Percentiles rank a stretch among this genome's conserved stretches.
phyloP scores from a whole-genome alignment of 2,797 vertebrate genomes.

The Crocidura indochinensis region DNA sequence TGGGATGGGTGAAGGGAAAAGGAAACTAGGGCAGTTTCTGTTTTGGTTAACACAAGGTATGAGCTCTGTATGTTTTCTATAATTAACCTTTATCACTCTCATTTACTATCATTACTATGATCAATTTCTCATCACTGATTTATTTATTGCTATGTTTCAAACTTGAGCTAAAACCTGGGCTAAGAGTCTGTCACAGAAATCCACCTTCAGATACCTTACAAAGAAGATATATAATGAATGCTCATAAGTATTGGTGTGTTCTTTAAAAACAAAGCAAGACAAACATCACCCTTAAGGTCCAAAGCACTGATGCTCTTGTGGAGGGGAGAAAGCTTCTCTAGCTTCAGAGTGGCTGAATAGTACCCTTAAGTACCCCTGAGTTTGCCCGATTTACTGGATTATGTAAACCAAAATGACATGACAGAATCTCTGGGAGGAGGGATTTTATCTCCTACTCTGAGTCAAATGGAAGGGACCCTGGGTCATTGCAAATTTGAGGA shows the following conservation, averaged over 20 bases:
- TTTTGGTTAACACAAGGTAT: no score
- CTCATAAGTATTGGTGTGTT: neutral
- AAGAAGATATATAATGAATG: neutral
- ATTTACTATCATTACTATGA: neutral
- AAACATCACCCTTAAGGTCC: neutral
- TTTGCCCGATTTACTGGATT: neutral
- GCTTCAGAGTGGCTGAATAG: neutral
- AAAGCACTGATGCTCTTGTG: neutral
- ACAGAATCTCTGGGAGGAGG: neutral
- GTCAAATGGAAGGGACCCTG: neutral
- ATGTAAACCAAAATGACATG: neutral
- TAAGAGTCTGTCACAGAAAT: neutral
- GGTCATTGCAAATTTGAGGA: neutral
- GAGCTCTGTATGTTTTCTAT: no score
- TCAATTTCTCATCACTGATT: neutral
- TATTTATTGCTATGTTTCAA: neutral
- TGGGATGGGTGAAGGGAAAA: no score
- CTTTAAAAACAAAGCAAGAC: no score
- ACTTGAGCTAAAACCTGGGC: neutral
- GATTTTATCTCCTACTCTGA: neutral
- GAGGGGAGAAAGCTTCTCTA: neutral
- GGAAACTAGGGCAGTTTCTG: no score
- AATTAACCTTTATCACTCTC: no score
- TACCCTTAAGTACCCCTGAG: neutral
- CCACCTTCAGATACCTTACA: constrained; percentile 3